phyloP scores from a whole-genome alignment of 2,888 invertebrate species.

The Leptogaster cylindrica region DNA sequence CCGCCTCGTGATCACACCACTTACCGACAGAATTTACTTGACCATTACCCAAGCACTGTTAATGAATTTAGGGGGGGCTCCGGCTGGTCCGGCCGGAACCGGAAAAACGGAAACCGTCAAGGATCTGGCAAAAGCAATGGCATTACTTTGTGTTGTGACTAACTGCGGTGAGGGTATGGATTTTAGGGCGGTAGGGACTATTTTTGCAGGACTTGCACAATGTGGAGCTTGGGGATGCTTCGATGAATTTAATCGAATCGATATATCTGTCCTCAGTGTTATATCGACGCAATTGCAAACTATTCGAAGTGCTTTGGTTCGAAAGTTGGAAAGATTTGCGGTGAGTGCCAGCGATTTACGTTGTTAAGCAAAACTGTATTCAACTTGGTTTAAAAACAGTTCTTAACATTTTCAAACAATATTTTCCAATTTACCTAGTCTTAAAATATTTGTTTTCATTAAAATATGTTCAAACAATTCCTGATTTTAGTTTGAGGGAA shows the following conservation, averaged over 20 bases:
- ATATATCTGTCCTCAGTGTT: conserved; percentile 89
- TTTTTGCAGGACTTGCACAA: conserved; percentile 66
- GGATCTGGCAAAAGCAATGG: conserved; percentile 89
- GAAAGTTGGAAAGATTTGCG: conserved; percentile 76
- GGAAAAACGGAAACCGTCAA: conserved; percentile 89
- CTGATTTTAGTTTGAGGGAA: conserved; percentile 80
- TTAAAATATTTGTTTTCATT: no score
- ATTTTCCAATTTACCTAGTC: no score
- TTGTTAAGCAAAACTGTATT: no score
- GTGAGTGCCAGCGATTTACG: conserved; percentile 64
- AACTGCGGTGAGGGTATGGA: conserved; percentile 96
- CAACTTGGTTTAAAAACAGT: no score
- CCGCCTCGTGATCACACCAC: conserved; percentile 86
- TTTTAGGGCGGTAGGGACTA: conserved; percentile 80
- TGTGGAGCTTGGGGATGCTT: conserved; percentile 94
- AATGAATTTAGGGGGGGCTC: conserved; percentile 91
- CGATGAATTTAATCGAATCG: conserved; percentile 93
- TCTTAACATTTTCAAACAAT: no score
- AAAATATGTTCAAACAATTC: no score
- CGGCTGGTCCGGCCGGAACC: conserved; percentile 71
- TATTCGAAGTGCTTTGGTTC: conserved; percentile 81
- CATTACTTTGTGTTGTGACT: conserved; percentile 81
- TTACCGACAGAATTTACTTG: conserved; percentile 91
- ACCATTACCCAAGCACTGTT: conserved; percentile 92
- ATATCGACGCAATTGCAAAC: conserved; percentile 92